A percentile compares a stretch with the other conserved stretches of the same genome.
These are phyloP conservation scores for Parotia lawesii DNA, from an alignment of 2,113 vertebrate species.

Conservation along the genomic window DNA sequence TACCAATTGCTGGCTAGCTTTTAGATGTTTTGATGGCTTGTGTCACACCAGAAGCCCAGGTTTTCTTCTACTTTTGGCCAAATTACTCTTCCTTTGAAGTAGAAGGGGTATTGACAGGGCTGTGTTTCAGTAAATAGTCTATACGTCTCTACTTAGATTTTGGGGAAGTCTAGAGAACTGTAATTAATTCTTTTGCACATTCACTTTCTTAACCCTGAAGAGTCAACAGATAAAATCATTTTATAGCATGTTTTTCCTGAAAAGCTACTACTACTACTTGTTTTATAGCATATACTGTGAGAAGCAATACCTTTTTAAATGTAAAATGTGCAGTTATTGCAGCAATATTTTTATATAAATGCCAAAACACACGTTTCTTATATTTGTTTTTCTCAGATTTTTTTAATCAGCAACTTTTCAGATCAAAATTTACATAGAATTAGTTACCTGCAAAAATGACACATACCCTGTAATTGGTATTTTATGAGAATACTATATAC, in stretches of 20 bases:
- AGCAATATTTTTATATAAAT: not conserved
- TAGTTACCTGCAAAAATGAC: not conserved
- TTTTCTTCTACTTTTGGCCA: not conserved
- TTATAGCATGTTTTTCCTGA: not conserved
- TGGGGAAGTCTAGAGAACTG: not conserved
- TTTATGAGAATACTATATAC: not conserved
- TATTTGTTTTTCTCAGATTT: not conserved
- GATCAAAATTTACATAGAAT: not conserved
- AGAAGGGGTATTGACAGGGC: not conserved
- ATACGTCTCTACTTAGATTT: not conserved
- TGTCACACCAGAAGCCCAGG: not conserved
- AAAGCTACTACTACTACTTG: not conserved
- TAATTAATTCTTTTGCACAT: not conserved
- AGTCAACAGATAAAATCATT: not conserved
- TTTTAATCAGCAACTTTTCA: not conserved
- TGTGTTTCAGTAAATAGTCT: not conserved
- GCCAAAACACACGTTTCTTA: rapidly evolving
- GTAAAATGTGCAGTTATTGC: not conserved
- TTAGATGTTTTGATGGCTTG: not conserved
- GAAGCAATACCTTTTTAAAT: not conserved
- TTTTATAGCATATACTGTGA: not conserved
- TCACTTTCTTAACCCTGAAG: not conserved
- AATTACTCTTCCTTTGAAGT: not conserved
- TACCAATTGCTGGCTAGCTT: not conserved
- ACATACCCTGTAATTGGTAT: not conserved